Conservation (phyloP, 35 echinoderm and acorn worm species). For the Hemicentrotus pulcherrimus region DNA sequence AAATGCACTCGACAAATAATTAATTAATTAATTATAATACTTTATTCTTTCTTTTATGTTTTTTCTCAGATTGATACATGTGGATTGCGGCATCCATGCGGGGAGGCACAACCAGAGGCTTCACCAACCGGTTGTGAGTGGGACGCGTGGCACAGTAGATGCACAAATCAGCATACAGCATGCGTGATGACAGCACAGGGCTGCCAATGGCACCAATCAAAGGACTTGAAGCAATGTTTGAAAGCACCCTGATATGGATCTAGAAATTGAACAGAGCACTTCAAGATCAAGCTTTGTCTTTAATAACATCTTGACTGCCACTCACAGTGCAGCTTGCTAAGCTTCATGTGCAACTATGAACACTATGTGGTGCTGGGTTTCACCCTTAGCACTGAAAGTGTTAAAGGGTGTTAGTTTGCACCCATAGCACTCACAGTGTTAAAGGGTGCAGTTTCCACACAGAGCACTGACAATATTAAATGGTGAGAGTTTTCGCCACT, state of each 20-base stretch:
- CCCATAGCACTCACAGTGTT: no score
- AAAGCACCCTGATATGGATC: conserved; percentile 32
- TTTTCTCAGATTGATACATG: conserved; percentile 73
- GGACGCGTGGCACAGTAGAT: conserved; percentile 63
- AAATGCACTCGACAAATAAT: no score
- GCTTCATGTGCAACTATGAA: background rate
- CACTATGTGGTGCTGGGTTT: no score
- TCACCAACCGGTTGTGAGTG: conserved; percentile 53
- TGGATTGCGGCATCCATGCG: conserved; percentile 60
- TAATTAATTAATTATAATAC: background rate
- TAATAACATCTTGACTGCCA: background rate
- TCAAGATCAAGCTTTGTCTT: background rate
- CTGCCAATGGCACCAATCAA: conserved; percentile 69
- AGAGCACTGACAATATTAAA: no score
- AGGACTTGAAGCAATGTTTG: conserved; percentile 57
- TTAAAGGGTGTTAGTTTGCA: no score
- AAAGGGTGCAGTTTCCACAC: no score
- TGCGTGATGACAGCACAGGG: conserved; percentile 59
- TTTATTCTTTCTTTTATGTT: background rate
- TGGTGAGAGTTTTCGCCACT: no score
- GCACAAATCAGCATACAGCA: conserved; percentile 65
- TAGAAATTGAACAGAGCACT: background rate
- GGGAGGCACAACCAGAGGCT: conserved; percentile 44
- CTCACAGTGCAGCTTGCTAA: background rate
- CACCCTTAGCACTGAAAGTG: no score